These are phyloP conservation scores for Theropithecus gelada DNA, from an alignment of 2,113 vertebrate genomes.

Conservation along the genomic window DNA sequence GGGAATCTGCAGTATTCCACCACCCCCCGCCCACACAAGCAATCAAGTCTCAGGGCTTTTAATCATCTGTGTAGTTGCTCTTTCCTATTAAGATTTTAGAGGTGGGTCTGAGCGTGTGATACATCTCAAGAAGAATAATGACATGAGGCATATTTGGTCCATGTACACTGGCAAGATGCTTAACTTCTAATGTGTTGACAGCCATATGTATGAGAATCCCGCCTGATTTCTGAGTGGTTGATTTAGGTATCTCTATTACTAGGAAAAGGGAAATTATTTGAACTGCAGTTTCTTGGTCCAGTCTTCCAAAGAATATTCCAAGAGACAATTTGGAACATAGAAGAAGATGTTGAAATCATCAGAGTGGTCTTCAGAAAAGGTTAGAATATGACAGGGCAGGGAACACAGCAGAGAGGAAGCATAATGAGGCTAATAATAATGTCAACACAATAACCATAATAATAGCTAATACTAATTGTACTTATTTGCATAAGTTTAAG, in stretches of 20 bases:
- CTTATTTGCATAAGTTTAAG: neutral
- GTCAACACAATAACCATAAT: neutral
- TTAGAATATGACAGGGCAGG: no score
- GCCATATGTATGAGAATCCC: neutral
- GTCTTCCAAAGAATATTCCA: neutral
- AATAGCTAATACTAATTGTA: neutral
- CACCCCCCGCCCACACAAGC: neutral
- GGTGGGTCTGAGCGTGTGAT: neutral
- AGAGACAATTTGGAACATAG: neutral
- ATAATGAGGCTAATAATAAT: neutral
- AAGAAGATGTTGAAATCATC: neutral
- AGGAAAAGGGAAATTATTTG: neutral
- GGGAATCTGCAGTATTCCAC: neutral
- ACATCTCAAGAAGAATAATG: neutral
- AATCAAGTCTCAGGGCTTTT: neutral
- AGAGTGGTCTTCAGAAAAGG: neutral
- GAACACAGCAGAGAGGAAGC: neutral
- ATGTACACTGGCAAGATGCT: neutral
- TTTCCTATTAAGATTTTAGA: neutral
- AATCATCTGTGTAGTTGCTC: neutral
- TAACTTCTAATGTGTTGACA: neutral
- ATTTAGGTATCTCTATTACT: neutral
- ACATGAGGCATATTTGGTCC: neutral
- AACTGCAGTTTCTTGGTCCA: neutral
- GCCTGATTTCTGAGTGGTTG: neutral